Base-by-base conservation (phyloP, 2,888 invertebrate genomes). In the Heliconius erato region DNA sequence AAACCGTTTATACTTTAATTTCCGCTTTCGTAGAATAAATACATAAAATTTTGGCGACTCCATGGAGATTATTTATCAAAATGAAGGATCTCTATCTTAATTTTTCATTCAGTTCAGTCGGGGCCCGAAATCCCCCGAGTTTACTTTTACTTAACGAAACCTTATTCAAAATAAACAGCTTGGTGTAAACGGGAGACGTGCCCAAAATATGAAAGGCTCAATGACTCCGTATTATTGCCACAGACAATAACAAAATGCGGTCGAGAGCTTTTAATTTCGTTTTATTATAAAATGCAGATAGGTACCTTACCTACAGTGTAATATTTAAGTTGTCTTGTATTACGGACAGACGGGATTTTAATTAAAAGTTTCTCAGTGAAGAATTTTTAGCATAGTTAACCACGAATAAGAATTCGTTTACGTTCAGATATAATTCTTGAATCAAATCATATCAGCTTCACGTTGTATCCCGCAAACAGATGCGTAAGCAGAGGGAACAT, bases 161-260 rank as follows among this genome's bases (percentile, higher is more conserved):
- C 94, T 94, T 94, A 95, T 95, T 95, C 94, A 95, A 95, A 95
- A 94, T 93, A 95, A 95, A 95, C 95, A 95, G 91, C 89, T 89
- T 90, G 91, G 93, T 92, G 94, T 94, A 93, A 94, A 94, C 92
- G 93, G 89, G 85, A 86, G 89, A 94, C 94, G 95, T 95, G 95
- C 91, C 91, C 88, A 87, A 92, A 94, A 94, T 95, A 91, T 87
- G 89, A 93, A 91, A 89, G 89, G 86, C 87, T 89, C 91, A 89
- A 91, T 92, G 91, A 88, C 88, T 87, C 88, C 85, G 90, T 92
- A 91, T 92, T 93, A 93, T 94, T 93, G 92, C 91, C 89, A 87
- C 90, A 89, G 90, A 90, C 89, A 91, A 91, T 92, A 92, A 91
- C 81, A 91, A 80, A 90, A 90, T 88, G 88, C 88, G 87, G 87